Conservation (phyloP, 2,113 vertebrate species). For the Myodes glareolus region DNA sequence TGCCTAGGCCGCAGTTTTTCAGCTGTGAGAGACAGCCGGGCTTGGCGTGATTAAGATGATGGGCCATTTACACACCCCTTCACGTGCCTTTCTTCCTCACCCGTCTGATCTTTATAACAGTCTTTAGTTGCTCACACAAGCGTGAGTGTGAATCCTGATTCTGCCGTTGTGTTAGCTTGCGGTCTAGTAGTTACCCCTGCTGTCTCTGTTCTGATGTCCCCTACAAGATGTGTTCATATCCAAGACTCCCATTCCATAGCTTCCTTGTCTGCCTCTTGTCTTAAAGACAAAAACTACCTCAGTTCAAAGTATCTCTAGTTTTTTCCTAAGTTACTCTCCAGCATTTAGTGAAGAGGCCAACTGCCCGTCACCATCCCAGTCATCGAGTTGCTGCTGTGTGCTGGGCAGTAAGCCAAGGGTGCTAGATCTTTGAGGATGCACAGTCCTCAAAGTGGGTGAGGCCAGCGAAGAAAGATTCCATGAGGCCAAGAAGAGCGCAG, state of each 20-base stretch:
- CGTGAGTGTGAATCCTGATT: background rate
- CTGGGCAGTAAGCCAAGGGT: background rate
- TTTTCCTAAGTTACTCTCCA: background rate
- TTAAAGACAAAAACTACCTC: background rate
- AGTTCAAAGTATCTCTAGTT: background rate
- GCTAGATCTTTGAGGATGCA: background rate
- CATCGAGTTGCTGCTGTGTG: background rate
- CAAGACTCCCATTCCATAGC: background rate
- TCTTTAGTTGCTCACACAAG: background rate
- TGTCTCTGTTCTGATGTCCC: background rate
- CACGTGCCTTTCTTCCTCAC: background rate
- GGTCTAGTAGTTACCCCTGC: background rate
- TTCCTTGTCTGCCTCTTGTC: background rate
- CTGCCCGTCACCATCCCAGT: background rate
- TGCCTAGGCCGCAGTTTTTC: background rate
- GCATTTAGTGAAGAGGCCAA: background rate
- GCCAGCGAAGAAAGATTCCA: background rate
- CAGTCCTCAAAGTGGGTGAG: too few species aligned
- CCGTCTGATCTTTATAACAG: background rate
- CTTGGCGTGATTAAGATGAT: background rate
- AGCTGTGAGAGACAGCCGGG: background rate
- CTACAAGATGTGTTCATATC: background rate
- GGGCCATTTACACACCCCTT: background rate
- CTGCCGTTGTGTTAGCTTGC: background rate
- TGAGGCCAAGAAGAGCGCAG: background rate